Evolutionary conservation across 2,797 vertebrate species (phyloP), one percentile per base, ranked within the genome.

Genomic region (Gallirallus australis): DNA sequence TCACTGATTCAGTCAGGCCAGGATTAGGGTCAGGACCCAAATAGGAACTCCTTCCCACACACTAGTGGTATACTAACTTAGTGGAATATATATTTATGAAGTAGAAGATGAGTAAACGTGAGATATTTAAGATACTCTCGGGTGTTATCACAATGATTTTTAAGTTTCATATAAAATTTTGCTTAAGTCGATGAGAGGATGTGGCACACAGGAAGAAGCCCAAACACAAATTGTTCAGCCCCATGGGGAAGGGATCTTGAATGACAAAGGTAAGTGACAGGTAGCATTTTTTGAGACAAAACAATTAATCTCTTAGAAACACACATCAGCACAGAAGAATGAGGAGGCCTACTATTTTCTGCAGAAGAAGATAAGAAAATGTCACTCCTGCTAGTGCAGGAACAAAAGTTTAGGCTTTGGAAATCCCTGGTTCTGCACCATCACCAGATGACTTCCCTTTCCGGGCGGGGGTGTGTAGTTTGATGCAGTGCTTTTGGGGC

Each of bases 391-490:
- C 25, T 70, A 87, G 7, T 39, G 16, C 16, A 79, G 31, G 33
- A 75, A 73, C 57, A 12, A 35, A 50, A 86, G 39, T 21, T 31
- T 30, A 80, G 23, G n/a, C 18, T 73, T 70, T 48, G 42, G 30
- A 33, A 83, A 59, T 70, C 59, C 31, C 35, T 73, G 18, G 6
- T 60, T 64, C 81, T 78, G 30, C 2, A 19, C 18, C 64, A 7
- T 61, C 64, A 7, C 54, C 15, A 47, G 64, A 15, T 0, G 0
- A 56, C 39, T 27, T 23, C 4, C 47, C 35, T 63, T 66, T 53
- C 48, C 59, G 64, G 56, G 64, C 53, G 69, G 78, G 33, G 39
- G 42, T 4, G 12, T 31, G 54, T 47, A 45, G 20, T 72, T 89
- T 86, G 69, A 53, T 1, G 2, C 39, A 47, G 72, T 23, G 30